Evolutionary conservation across 1,140 invertebrate genomes (phyloP).

Genomic region (Glomeris maerens): DNA sequence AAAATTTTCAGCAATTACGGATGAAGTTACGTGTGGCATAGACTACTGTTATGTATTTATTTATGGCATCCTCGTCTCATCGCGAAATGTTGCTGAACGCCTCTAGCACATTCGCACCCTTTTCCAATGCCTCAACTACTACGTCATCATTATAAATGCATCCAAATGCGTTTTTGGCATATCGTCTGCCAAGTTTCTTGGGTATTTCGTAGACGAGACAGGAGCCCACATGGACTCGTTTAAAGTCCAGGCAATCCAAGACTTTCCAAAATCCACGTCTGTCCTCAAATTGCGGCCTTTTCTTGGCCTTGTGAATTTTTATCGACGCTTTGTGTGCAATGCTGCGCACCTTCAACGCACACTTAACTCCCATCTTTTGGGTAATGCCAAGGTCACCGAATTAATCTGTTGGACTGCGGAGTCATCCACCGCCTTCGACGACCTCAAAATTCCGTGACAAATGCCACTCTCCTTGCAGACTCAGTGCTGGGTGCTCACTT

Average conservation of each 20-base stretch:
- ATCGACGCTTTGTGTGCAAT: constrained; percentile 26
- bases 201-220: constrained; percentile 22
- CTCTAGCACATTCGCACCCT: constrained; percentile 25
- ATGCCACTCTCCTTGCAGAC: constrained; percentile 8
- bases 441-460: constrained; percentile 12
- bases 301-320: constrained; percentile 30
- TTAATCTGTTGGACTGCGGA: constrained; percentile 14
- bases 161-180: constrained; percentile 16
- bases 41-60: constrained; percentile 31
- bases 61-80: constrained; percentile 39
- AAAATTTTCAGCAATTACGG: constrained; percentile 36
- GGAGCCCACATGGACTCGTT: constrained; percentile 22
- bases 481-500: constrained; percentile 8
- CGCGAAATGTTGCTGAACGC: constrained; percentile 25
- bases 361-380: constrained; percentile 6
- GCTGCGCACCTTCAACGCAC: constrained; percentile 15
- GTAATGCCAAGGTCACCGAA: neutral
- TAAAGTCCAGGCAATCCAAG: constrained; percentile 27
- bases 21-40: constrained; percentile 28
- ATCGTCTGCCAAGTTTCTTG: constrained; percentile 20
- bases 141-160: constrained; percentile 23
- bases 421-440: constrained; percentile 15
- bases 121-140: constrained; percentile 24
- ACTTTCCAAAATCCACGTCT: constrained; percentile 24
- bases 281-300: constrained; percentile 25